Evolutionary conservation across 2,888 invertebrate species (phyloP).

Genomic region (Chrysomela aeneicollis): DNA sequence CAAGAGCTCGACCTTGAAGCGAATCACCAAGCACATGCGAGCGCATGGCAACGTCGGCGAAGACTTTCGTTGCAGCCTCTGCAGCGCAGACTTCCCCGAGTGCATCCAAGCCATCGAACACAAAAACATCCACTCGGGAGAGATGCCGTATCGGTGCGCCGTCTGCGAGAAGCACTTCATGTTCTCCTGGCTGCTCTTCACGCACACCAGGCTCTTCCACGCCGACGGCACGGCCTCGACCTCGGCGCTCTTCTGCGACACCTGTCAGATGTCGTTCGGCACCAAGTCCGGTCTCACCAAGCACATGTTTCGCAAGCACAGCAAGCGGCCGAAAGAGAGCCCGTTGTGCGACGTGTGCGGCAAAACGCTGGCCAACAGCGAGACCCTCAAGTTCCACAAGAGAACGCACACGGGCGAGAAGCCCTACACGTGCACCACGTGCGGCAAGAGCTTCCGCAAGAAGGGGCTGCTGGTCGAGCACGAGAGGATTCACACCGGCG

Average conservation of each 20-base stretch:
- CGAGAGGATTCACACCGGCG: conserved; percentile 54
- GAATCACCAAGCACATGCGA: conserved; percentile 45
- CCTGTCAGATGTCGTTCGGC: conserved; percentile 43
- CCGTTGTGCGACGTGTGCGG: conserved; percentile 58
- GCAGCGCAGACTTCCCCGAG: conserved; percentile 39
- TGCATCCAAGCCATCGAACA: conserved; percentile 48
- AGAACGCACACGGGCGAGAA: conserved; percentile 50
- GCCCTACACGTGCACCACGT: conserved; percentile 50
- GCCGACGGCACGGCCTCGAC: conserved; percentile 27
- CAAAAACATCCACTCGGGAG: conserved; percentile 54
- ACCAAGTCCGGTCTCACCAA: conserved; percentile 44
- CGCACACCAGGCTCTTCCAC: conserved; percentile 54
- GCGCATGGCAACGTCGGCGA: conserved; percentile 36
- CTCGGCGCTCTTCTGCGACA: conserved; percentile 31
- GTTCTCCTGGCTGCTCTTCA: conserved; percentile 58
- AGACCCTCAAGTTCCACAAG: conserved; percentile 52
- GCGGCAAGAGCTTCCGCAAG: conserved; percentile 64
- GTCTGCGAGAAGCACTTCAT: conserved; percentile 60
- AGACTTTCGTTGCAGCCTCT: conserved; percentile 37
- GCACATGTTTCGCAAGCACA: conserved; percentile 46
- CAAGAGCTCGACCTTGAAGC: conserved; percentile 41
- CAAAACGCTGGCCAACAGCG: conserved; percentile 51
- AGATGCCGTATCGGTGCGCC: conserved; percentile 57
- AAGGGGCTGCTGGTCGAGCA: conserved; percentile 51
- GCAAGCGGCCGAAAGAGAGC: conserved; percentile 39